These are phyloP conservation scores for Patiria miniata DNA, from an alignment of 35 echinoderm and acorn worm species.

Conservation along the genomic window DNA sequence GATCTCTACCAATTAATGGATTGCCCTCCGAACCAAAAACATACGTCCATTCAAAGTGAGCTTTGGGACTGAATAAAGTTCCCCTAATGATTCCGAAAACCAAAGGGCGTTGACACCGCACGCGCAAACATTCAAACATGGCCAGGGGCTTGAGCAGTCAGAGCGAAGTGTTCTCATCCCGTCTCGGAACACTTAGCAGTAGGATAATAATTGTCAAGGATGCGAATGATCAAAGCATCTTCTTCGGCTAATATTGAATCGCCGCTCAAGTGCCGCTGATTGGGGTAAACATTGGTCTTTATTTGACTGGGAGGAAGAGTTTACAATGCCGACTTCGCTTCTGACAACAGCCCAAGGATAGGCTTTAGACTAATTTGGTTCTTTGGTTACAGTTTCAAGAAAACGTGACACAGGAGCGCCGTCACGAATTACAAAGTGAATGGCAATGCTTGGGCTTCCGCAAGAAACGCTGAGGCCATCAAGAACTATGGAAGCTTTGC, in stretches of 20 bases:
- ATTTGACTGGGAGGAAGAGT: not conserved
- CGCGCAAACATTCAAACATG: not conserved
- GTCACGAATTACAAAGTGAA: not conserved
- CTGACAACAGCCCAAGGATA: not conserved
- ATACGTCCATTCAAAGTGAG: too few species aligned
- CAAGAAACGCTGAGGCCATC: not conserved
- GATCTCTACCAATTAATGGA: too few species aligned
- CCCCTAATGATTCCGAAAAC: not conserved
- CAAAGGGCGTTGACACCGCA: conserved; percentile 4
- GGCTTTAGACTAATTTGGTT: not conserved
- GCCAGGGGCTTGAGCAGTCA: not conserved
- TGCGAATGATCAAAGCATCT: not conserved
- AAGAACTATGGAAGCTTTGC: not conserved
- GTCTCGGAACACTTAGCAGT: too few species aligned
- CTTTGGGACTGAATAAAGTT: not conserved
- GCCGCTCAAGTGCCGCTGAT: conserved; percentile 14
- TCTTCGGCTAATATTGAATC: not conserved
- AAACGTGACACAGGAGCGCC: not conserved
- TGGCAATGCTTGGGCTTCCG: not conserved
- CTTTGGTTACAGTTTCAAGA: not conserved
- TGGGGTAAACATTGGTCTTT: conserved; percentile 3
- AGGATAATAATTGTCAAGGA: not conserved
- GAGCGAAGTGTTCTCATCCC: not conserved
- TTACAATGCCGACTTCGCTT: not conserved
- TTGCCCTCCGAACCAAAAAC: too few species aligned